A percentile compares a stretch with the other conserved stretches of the same genome.
phyloP scores from a whole-genome alignment of 2,888 invertebrate species.

The Subacronicta megacephala region DNA sequence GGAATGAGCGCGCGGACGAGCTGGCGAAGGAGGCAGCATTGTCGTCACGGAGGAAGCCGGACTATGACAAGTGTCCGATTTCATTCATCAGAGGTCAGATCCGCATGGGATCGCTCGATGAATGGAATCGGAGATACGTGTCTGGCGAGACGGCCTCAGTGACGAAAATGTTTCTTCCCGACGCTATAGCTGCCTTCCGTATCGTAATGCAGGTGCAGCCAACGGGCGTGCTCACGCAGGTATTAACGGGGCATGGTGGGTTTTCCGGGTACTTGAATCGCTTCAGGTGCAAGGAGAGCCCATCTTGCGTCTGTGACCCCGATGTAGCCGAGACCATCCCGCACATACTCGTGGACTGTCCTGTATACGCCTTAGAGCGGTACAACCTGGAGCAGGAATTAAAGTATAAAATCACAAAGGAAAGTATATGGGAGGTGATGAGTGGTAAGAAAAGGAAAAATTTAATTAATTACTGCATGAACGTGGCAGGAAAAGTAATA shows the following conservation, averaged over 20 bases:
- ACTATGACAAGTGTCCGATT: not conserved
- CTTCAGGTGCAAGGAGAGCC: slow-evolving; percentile 2
- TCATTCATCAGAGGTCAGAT: not conserved
- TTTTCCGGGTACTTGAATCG: slow-evolving; percentile 5
- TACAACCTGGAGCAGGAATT: too few relatives aligned
- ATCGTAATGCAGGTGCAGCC: not conserved
- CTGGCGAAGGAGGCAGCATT: not conserved
- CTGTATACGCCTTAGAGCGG: too few relatives aligned
- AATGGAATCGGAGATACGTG: not conserved
- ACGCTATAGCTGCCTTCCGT: not conserved
- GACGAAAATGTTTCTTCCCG: not conserved
- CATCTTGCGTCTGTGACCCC: slow-evolving; percentile 1
- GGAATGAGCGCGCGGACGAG: not conserved
- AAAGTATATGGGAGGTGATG: too few relatives aligned
- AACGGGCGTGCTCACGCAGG: not conserved
- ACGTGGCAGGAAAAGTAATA: too few relatives aligned
- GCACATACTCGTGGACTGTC: not conserved
- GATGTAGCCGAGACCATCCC: not conserved
- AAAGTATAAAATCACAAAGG: too few relatives aligned
- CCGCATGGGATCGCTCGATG: not conserved
- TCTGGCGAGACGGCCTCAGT: not conserved
- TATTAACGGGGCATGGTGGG: slow-evolving; percentile 7
- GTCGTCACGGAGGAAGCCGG: not conserved
- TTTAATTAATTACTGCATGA: too few relatives aligned
- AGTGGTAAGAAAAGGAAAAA: too few relatives aligned